These are phyloP conservation scores for Cranoglanis bouderius DNA, from an alignment of 2,113 vertebrate genomes.

Conservation along the genomic window DNA sequence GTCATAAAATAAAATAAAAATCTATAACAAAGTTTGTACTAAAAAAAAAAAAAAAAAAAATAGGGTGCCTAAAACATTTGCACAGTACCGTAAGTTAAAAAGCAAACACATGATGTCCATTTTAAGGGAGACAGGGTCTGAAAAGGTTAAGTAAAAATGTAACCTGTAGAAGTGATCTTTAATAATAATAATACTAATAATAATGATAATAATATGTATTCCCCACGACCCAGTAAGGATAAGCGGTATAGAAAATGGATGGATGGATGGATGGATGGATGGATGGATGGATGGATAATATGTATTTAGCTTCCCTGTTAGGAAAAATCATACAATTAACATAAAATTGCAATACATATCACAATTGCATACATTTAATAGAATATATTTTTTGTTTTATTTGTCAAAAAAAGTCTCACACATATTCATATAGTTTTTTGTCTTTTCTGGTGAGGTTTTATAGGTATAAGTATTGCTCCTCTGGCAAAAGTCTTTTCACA, in stretches of 20 bases:
- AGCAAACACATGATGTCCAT: background rate
- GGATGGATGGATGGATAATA: background rate
- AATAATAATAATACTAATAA: background rate
- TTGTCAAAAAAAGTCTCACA: slow-evolving; percentile 37
- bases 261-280: background rate
- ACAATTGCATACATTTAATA: slow-evolving; percentile 42
- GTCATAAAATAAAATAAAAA: no score
- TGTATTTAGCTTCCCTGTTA: background rate
- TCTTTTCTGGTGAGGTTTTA: slow-evolving; percentile 67
- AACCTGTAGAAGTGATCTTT: background rate
- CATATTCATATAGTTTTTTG: slow-evolving; percentile 53
- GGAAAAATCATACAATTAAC: background rate
- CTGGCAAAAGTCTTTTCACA: slow-evolving; percentile 49
- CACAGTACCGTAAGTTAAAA: no score
- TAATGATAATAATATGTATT: background rate
- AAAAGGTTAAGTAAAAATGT: background rate
- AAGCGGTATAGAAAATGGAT: no score
- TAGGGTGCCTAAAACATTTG: no score
- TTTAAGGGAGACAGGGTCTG: background rate
- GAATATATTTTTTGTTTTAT: slow-evolving; percentile 54
- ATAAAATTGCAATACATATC: slow-evolving; percentile 4
- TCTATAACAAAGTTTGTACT: no score
- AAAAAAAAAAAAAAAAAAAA: no score
- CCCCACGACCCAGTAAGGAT: no score
- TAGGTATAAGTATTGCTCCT: slow-evolving; percentile 71